Evolutionary conservation across 64 coral and sea anemone species (phyloP).

Genomic region (Trachythela sp.): DNA sequence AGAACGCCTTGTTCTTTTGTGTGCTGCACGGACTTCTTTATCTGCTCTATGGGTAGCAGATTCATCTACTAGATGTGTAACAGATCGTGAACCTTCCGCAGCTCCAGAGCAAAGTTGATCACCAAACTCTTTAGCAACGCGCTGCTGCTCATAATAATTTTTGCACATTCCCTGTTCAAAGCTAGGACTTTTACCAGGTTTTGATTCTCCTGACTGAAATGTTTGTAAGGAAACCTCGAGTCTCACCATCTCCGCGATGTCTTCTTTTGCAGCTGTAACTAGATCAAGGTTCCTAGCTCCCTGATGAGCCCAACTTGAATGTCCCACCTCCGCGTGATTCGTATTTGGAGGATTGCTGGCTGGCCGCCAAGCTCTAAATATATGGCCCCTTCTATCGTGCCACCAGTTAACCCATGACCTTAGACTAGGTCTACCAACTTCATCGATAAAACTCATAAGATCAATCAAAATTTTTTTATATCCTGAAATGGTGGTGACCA

Average conservation of each 20-base stretch:
- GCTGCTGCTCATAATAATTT: neutral
- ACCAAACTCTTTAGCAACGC: neutral
- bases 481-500: neutral
- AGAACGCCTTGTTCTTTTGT: too few relatives aligned
- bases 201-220: neutral
- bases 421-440: neutral
- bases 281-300: slow-evolving; percentile 50
- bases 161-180: too few relatives aligned
- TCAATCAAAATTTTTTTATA: neutral
- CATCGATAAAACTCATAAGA: neutral
- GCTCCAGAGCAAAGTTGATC: neutral
- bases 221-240: neutral
- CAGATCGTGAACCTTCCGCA: too few relatives aligned
- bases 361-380: slow-evolving; percentile 57
- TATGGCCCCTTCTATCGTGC: slow-evolving; percentile 53
- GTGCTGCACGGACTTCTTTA: too few relatives aligned
- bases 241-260: slow-evolving; percentile 50
- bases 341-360: slow-evolving; percentile 48
- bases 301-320: slow-evolving; percentile 54
- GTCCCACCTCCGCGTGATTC: slow-evolving; percentile 46
- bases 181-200: neutral
- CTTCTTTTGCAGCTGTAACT: slow-evolving; percentile 45
- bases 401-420: slow-evolving; percentile 52
- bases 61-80: too few relatives aligned
- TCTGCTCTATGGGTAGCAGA: too few relatives aligned